Evolutionary conservation across 2,888 invertebrate species (phyloP).

Genomic region (Augochlorella aurata): DNA sequence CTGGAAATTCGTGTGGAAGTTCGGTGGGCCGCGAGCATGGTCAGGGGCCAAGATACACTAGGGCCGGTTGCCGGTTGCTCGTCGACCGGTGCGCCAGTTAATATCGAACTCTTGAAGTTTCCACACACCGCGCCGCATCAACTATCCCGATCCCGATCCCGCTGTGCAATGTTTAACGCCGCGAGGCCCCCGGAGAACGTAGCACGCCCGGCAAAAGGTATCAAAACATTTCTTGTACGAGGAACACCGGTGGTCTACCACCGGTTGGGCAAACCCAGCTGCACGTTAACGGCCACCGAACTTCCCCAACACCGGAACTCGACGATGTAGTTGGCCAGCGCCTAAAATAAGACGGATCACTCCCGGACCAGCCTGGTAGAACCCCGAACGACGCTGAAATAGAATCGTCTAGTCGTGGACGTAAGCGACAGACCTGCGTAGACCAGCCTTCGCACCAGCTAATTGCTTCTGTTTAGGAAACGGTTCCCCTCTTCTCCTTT

Average conservation of each 20-base stretch:
- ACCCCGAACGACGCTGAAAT: not conserved
- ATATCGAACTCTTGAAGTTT: slow-evolving; percentile 20
- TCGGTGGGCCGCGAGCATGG: not conserved
- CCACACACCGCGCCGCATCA: slow-evolving; percentile 2
- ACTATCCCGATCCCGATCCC: not conserved
- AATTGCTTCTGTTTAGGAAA: no score
- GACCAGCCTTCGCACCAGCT: no score
- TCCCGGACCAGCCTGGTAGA: not conserved
- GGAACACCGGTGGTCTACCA: not conserved
- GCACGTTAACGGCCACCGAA: slow-evolving; percentile 2
- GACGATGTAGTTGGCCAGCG: not conserved
- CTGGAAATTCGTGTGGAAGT: slow-evolving; percentile 14
- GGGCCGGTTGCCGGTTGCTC: not conserved
- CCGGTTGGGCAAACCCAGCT: not conserved
- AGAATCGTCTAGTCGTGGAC: not conserved
- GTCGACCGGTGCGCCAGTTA: slow-evolving; percentile 26
- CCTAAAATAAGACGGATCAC: slow-evolving; percentile 13
- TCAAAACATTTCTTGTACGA: slow-evolving; percentile 9
- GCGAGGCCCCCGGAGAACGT: not conserved
- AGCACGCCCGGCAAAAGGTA: slow-evolving; percentile 6
- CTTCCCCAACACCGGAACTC: not conserved
- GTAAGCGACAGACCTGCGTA: no score
- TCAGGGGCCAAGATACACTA: slow-evolving; percentile 16
- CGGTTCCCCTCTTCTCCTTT: no score
- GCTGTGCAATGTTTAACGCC: slow-evolving; percentile 8